These are phyloP conservation scores for Cygnus atratus DNA, from an alignment of 2,113 vertebrate species.

Conservation along the genomic window DNA sequence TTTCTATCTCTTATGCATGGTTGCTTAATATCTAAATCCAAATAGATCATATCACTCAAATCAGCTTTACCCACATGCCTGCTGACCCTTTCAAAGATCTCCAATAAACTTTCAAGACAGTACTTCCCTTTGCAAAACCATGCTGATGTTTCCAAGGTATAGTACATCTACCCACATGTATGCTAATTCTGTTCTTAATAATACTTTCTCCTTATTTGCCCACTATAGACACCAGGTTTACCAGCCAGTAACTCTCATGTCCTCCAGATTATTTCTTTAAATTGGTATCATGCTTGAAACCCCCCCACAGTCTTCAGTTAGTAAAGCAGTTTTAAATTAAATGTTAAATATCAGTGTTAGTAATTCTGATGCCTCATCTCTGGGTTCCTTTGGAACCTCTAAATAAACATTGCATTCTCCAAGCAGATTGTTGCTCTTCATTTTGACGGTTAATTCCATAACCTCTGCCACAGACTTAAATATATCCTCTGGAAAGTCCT, in stretches of 20 bases:
- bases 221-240: background rate
- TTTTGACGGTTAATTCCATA: background rate
- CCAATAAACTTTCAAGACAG: background rate
- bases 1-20: background rate
- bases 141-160: background rate
- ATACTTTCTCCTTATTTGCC: background rate
- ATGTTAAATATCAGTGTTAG: background rate
- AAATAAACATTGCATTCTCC: background rate
- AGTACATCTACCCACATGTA: background rate
- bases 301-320: background rate
- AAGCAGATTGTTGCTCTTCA: background rate
- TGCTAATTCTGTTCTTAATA: background rate
- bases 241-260: background rate
- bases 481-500: background rate
- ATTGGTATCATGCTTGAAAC: background rate
- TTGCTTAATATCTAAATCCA: slow-evolving; percentile 1
- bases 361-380: background rate
- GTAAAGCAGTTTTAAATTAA: background rate
- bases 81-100: background rate
- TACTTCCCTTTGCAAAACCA: background rate
- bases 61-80: background rate
- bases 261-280: background rate
- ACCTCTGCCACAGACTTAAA: background rate
- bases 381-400: background rate
- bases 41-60: slow-evolving; percentile 7